Percentiles rank a stretch among this genome's conserved stretches.
phyloP scores from a whole-genome alignment of 2,113 vertebrate genomes.

The Cottus gobio region DNA sequence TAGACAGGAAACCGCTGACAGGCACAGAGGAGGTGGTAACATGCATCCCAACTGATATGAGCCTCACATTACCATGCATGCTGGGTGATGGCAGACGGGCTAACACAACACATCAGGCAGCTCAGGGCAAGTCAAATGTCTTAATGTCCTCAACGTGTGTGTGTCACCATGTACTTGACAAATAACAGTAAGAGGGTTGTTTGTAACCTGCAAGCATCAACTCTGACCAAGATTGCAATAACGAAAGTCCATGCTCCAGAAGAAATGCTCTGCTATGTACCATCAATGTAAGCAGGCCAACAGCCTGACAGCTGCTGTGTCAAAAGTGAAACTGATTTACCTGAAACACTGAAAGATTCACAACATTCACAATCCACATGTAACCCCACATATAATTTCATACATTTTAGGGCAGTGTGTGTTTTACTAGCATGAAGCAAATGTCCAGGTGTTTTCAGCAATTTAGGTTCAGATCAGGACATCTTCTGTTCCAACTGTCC shows the following conservation, averaged over 20 bases:
- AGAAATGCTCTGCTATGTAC: background rate
- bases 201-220: background rate
- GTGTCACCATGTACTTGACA: background rate
- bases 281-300: background rate
- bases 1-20: slow-evolving; percentile 47
- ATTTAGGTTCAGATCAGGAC: background rate
- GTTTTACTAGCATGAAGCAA: background rate
- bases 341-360: slow-evolving; percentile 1
- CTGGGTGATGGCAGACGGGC: slow-evolving; percentile 36
- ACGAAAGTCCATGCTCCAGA: background rate
- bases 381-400: background rate
- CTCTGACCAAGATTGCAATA: background rate
- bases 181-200: background rate
- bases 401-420: background rate
- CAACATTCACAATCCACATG: background rate
- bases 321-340: background rate
- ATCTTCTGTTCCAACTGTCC: background rate
- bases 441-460: background rate
- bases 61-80: slow-evolving; percentile 19
- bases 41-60: slow-evolving; percentile 48
- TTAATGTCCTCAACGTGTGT: background rate
- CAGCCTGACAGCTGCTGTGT: slow-evolving; percentile 1
- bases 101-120: slow-evolving; percentile 16
- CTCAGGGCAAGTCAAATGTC: slow-evolving; percentile 2
- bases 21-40: slow-evolving; percentile 47